Evolutionary conservation across 2,888 invertebrate genomes (phyloP).

Genomic region (Callinectes sapidus): DNA sequence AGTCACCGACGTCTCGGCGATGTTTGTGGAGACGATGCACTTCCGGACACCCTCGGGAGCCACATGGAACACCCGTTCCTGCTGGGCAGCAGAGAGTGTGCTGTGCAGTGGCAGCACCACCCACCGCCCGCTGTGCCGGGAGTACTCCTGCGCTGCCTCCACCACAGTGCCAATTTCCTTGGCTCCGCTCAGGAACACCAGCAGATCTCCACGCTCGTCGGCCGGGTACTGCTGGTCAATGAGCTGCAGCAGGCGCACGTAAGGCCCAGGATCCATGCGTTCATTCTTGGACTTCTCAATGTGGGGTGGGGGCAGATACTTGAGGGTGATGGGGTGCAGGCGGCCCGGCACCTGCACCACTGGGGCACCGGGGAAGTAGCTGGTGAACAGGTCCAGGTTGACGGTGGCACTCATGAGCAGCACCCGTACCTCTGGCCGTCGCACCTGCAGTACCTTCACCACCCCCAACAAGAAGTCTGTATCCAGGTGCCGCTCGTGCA

Average conservation of each 20-base stretch:
- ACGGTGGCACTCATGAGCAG: constrained; percentile 99
- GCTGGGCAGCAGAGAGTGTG: constrained; percentile 92
- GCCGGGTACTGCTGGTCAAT: constrained; percentile 92
- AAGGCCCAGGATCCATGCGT: constrained; percentile 93
- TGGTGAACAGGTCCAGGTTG: constrained; percentile 93
- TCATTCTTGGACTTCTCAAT: constrained; percentile 79
- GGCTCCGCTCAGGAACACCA: constrained; percentile 96
- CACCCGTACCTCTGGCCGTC: constrained; percentile 87
- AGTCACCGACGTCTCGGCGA: constrained; percentile 98
- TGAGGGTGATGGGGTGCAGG: constrained; percentile 92
- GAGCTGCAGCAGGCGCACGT: constrained; percentile 91
- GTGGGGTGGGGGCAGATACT: constrained; percentile 85
- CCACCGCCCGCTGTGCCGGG: constrained; percentile 88
- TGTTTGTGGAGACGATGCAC: constrained; percentile 98
- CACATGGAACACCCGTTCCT: constrained; percentile 97
- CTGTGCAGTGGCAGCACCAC: constrained; percentile 95
- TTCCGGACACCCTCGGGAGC: constrained; percentile 91
- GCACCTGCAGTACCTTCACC: constrained; percentile 91
- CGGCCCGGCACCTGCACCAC: constrained; percentile 87
- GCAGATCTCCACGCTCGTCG: constrained; percentile 92
- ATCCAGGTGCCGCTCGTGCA: constrained; percentile 96
- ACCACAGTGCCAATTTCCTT: constrained; percentile 92
- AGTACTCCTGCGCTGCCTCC: constrained; percentile 90
- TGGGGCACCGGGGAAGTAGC: constrained; percentile 85
- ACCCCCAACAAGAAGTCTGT: constrained; percentile 96